Percentiles rank a stretch among this genome's conserved stretches.
phyloP scores from a whole-genome alignment of 1,140 invertebrate genomes.

The Chionoecetes opilio region DNA sequence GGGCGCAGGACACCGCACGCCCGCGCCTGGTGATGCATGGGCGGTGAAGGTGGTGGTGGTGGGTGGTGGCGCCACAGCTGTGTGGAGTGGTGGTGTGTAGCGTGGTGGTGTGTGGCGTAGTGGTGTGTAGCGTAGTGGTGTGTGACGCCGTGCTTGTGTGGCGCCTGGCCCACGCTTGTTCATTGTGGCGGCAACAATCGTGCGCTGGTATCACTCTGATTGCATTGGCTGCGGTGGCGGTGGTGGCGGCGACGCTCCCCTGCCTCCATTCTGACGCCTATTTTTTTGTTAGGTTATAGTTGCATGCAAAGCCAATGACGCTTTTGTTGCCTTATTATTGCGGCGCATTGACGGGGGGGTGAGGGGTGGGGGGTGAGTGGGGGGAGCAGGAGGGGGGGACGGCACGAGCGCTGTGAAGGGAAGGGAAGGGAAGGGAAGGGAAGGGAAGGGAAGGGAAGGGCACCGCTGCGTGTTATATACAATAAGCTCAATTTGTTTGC shows the following conservation, averaged over 20 bases:
- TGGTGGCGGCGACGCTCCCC: not conserved
- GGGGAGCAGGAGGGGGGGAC: not conserved
- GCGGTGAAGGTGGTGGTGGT: no score
- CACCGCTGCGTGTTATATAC: no score
- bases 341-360: not conserved
- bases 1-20: not conserved
- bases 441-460: no score
- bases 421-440: no score
- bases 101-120: not conserved
- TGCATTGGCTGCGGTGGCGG: not conserved
- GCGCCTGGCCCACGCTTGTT: not conserved
- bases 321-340: not conserved
- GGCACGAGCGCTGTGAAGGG: not conserved
- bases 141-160: not conserved
- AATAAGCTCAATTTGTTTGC: not conserved
- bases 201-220: not conserved
- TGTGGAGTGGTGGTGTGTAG: not conserved
- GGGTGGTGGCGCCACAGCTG: no score
- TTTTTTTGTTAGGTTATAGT: not conserved
- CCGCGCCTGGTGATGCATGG: no score
- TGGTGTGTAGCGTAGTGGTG: not conserved
- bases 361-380: no score
- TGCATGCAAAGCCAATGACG: constrained; percentile 12
- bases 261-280: not conserved
- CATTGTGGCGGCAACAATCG: not conserved